Conservation (phyloP, 2,113 vertebrate genomes). For the Notiomystis cincta region DNA sequence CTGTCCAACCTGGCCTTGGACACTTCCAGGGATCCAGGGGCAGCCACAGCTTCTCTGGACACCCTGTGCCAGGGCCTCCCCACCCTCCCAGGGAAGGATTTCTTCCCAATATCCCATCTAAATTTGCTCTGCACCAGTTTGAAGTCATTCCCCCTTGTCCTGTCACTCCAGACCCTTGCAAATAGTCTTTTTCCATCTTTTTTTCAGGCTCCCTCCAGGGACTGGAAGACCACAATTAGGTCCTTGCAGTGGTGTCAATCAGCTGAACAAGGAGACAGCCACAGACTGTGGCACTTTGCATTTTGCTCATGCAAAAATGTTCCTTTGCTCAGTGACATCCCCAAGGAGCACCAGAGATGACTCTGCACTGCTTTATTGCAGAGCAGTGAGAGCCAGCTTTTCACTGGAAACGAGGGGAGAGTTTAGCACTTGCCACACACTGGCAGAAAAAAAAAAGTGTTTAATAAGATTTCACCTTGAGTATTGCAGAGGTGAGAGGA, state of each 20-base stretch:
- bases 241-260: not conserved
- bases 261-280: not conserved
- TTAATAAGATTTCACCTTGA: not conserved
- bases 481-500: not conserved
- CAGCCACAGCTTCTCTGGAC: not conserved
- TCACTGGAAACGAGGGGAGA: not conserved
- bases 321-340: not conserved
- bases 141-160: not conserved
- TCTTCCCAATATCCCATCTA: not conserved
- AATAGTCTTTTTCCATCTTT: not conserved
- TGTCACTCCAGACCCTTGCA: not conserved
- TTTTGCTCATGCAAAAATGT: not conserved
- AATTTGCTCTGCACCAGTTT: not conserved
- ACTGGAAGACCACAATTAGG: not conserved
- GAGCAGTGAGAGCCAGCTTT: fast-evolving
- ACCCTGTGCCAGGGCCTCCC: not conserved
- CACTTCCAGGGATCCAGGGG: not conserved
- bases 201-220: not conserved
- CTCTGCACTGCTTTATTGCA: not conserved
- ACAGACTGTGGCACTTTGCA: too few relatives aligned
- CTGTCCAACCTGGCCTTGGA: fast-evolving
- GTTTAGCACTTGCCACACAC: not conserved
- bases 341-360: not conserved
- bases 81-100: not conserved
- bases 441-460: not conserved